These are phyloP conservation scores for Macrotrachela quadricornifera DNA, from an alignment of 1,140 invertebrate genomes.

Conservation along the genomic window DNA sequence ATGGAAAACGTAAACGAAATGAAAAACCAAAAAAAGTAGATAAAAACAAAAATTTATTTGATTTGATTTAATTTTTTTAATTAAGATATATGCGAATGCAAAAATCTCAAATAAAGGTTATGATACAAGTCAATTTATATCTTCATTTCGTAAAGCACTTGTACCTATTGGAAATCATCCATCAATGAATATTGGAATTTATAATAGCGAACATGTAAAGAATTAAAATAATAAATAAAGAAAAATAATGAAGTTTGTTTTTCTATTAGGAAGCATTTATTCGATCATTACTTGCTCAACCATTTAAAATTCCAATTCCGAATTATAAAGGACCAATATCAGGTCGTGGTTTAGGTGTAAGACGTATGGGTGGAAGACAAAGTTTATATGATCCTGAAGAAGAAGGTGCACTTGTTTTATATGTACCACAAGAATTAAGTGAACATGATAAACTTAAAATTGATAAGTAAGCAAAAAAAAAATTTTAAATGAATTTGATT, in stretches of 20 bases:
- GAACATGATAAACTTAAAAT: conserved; percentile 62
- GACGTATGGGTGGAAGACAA: conserved; percentile 42
- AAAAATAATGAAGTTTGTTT: neutral
- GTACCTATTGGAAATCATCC: neutral
- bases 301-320: conserved; percentile 8
- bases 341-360: conserved; percentile 46
- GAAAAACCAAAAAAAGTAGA: too few species aligned
- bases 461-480: conserved; percentile 33
- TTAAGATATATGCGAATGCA: neutral
- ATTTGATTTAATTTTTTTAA: too few species aligned
- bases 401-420: conserved; percentile 75
- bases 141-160: conserved; percentile 2
- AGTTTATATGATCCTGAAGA: conserved; percentile 77
- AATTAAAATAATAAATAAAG: neutral
- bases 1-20: too few species aligned
- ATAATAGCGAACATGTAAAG: neutral
- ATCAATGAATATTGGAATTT: neutral
- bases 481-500: neutral
- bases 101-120: conserved; percentile 4
- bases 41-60: too few species aligned
- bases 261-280: conserved; percentile 4
- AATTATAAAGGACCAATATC: conserved; percentile 29
- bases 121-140: conserved; percentile 4
- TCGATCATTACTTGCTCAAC: neutral
- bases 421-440: conserved; percentile 53